These are phyloP conservation scores for Tuta absoluta DNA, from an alignment of 2,888 invertebrate genomes.

Conservation along the genomic window DNA sequence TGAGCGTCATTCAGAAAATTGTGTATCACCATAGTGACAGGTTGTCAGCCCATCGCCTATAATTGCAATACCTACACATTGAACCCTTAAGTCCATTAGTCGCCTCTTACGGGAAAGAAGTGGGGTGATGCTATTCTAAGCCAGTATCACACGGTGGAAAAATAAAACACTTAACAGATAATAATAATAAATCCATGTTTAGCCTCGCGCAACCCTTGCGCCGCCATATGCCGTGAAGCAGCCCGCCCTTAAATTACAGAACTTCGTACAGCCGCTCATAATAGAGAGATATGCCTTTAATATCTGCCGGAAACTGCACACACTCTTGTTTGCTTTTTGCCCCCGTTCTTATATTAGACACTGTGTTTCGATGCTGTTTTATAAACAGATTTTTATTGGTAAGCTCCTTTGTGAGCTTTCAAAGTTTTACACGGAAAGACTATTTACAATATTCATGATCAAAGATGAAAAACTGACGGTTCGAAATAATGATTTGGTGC, in stretches of 20 bases:
- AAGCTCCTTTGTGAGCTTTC: neutral
- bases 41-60: too few relatives aligned
- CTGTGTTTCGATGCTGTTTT: constrained; percentile 42
- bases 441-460: too few relatives aligned
- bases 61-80: too few relatives aligned
- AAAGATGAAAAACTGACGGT: too few relatives aligned
- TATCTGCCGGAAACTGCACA: constrained; percentile 75
- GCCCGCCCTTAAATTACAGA: constrained; percentile 78
- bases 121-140: too few relatives aligned
- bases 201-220: constrained; percentile 38
- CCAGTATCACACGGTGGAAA: neutral
- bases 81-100: too few relatives aligned
- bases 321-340: constrained; percentile 77
- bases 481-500: too few relatives aligned
- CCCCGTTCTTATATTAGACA: constrained; percentile 73
- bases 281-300: constrained; percentile 82
- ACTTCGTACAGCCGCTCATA: constrained; percentile 79
- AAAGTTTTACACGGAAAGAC: too few relatives aligned
- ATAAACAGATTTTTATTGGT: constrained; percentile 8
- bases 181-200: constrained; percentile 4
- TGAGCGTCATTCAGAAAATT: too few relatives aligned
- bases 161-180: neutral
- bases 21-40: too few relatives aligned
- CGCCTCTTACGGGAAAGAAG: too few relatives aligned
- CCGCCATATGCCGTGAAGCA: constrained; percentile 72